A percentile compares a stretch with the other conserved stretches of the same genome.
phyloP scores from a whole-genome alignment of 2,113 vertebrate genomes.

The Paedocypris sp. region DNA sequence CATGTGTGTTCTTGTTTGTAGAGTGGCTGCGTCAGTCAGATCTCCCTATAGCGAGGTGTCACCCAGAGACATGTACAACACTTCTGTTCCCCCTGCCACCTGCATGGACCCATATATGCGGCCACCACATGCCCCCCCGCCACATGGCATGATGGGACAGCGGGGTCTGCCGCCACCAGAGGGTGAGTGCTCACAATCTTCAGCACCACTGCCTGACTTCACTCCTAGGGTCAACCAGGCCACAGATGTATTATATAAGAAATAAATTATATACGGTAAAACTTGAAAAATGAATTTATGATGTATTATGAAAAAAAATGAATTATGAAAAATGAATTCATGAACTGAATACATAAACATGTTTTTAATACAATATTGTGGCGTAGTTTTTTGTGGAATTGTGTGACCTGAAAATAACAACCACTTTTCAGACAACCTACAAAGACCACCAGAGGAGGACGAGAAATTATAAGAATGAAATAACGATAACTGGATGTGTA shows the following conservation, averaged over 20 bases:
- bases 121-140: slow-evolving; percentile 58
- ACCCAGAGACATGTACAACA: slow-evolving; percentile 74
- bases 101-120: slow-evolving; percentile 79
- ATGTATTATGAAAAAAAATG: too few relatives aligned
- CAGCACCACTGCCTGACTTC: too few relatives aligned
- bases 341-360: too few relatives aligned
- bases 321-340: too few relatives aligned
- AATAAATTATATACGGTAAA: too few relatives aligned
- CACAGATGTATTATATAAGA: too few relatives aligned
- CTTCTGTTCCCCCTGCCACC: slow-evolving; percentile 62
- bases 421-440: background rate
- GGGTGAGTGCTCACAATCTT: slow-evolving; percentile 49
- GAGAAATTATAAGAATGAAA: background rate
- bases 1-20: slow-evolving; percentile 17
- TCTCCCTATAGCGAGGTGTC: slow-evolving; percentile 53
- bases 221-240: too few relatives aligned
- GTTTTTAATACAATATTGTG: too few relatives aligned
- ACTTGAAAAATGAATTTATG: too few relatives aligned
- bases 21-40: slow-evolving; percentile 45
- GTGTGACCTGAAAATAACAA: too few relatives aligned
- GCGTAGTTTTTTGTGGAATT: too few relatives aligned
- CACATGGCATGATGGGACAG: slow-evolving; percentile 61
- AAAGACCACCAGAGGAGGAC: background rate
- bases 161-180: slow-evolving; percentile 54
- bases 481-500: background rate